Conservation (phyloP, 1,140 invertebrate species). For the Radopholus similis region DNA sequence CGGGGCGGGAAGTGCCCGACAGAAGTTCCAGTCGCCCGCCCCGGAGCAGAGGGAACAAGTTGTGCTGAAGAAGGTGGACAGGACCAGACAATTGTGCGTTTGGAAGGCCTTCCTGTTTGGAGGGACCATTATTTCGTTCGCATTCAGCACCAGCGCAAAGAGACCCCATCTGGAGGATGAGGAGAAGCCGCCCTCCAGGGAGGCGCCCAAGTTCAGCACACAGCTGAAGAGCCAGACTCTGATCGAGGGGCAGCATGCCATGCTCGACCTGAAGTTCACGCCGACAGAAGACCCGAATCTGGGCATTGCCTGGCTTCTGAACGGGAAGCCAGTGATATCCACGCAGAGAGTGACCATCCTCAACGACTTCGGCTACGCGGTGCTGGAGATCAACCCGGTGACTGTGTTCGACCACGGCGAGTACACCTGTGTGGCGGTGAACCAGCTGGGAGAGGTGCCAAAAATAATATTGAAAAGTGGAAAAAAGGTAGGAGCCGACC, state of each 20-base stretch:
- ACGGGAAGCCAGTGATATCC: conserved; percentile 77
- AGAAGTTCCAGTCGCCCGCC: conserved; percentile 19
- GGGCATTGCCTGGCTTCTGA: conserved; percentile 85
- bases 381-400: conserved; percentile 58
- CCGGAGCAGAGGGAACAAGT: conserved; percentile 45
- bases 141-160: conserved; percentile 10
- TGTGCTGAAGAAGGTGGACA: conserved; percentile 47
- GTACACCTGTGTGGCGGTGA: conserved; percentile 86
- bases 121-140: neutral
- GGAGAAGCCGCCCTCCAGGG: conserved; percentile 71
- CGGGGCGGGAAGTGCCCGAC: neutral
- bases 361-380: conserved; percentile 78
- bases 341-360: conserved; percentile 85
- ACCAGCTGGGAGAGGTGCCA: conserved; percentile 80
- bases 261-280: conserved; percentile 89
- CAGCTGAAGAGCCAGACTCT: conserved; percentile 66
- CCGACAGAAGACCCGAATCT: conserved; percentile 92
- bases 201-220: conserved; percentile 80
- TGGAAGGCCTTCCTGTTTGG: neutral
- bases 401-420: conserved; percentile 67
- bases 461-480: neutral
- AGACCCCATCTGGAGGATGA: conserved; percentile 28
- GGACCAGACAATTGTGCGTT: conserved; percentile 31
- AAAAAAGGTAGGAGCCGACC: conserved; percentile 6
- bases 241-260: conserved; percentile 74